Evolutionary conservation across 2,888 invertebrate species (phyloP).

Genomic region (Trichogramma dendrolimi): DNA sequence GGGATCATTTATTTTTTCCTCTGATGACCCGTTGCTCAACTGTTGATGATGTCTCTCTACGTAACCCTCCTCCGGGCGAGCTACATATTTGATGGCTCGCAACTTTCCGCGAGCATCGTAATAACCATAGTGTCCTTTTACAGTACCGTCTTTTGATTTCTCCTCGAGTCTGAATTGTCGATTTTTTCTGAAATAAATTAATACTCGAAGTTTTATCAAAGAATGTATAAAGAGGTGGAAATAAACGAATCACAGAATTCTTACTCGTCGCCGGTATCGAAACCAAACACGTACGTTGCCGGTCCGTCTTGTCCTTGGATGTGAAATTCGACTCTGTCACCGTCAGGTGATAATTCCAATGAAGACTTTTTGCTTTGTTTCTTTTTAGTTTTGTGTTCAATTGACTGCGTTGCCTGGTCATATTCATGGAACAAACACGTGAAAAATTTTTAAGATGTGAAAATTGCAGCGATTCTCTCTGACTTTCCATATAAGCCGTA

Average conservation of each 20-base stretch:
- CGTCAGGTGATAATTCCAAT: conserved; percentile 36
- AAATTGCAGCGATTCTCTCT: too few relatives aligned
- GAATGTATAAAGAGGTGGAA: neutral
- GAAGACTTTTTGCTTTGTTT: conserved; percentile 1
- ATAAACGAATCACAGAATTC: conserved; percentile 15
- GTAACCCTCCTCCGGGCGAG: conserved; percentile 69
- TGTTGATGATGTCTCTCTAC: conserved; percentile 50
- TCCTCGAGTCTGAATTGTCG: conserved; percentile 79
- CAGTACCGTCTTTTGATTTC: conserved; percentile 68
- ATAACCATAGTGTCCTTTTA: conserved; percentile 78
- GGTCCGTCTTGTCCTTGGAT: conserved; percentile 80
- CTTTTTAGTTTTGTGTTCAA: conserved; percentile 10
- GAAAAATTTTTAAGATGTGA: too few relatives aligned
- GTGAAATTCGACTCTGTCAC: conserved; percentile 68
- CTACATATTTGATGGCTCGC: conserved; percentile 70
- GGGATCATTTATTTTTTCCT: too few relatives aligned
- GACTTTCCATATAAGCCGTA: too few relatives aligned
- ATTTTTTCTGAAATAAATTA: conserved; percentile 61
- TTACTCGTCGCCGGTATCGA: conserved; percentile 80
- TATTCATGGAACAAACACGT: neutral
- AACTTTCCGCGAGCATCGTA: conserved; percentile 73
- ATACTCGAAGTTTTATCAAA: conserved; percentile 16
- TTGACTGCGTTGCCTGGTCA: conserved; percentile 8
- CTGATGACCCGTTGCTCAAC: conserved; percentile 6
- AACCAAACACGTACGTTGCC: conserved; percentile 78